Conservation (phyloP, 2,797 vertebrate species). For the Xyrichtys novacula region DNA sequence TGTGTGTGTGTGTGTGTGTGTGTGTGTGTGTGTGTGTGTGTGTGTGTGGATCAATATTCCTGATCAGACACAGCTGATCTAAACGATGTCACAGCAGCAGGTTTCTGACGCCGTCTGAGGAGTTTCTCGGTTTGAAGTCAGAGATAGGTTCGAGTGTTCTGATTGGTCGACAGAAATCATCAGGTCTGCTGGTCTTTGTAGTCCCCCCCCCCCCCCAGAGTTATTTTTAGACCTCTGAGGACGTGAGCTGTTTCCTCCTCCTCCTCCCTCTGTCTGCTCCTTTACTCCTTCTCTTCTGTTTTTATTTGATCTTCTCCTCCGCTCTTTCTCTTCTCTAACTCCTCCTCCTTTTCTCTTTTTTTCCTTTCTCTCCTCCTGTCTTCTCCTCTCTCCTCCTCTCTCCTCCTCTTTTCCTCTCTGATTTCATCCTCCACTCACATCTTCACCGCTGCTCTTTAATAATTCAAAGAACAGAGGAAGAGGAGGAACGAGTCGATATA, state of each 20-base stretch:
- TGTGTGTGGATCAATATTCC: conserved; percentile 7
- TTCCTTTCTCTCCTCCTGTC: not conserved
- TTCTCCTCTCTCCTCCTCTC: too few relatives aligned
- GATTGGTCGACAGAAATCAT: not conserved
- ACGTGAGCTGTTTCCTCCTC: conserved; percentile 21
- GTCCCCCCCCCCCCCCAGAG: conserved; percentile 23
- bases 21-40: not conserved
- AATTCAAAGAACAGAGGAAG: too few relatives aligned
- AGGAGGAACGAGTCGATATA: too few relatives aligned
- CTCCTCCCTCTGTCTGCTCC: not conserved
- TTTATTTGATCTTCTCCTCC: too few relatives aligned
- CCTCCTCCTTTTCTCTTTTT: not conserved
- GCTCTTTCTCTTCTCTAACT: not conserved
- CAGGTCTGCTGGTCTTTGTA: conserved; percentile 19
- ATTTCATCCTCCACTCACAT: too few relatives aligned
- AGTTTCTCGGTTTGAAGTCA: not conserved
- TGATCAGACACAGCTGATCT: not conserved
- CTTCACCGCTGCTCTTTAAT: too few relatives aligned
- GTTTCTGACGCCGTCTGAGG: not conserved
- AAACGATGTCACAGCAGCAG: not conserved
- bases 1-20: too few relatives aligned
- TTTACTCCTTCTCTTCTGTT: too few relatives aligned
- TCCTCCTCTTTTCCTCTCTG: too few relatives aligned
- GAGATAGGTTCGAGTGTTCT: not conserved
- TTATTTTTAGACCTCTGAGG: conserved; percentile 62